These are phyloP conservation scores for Phengaris alcon DNA, from an alignment of 2,888 invertebrate genomes.

Conservation along the genomic window DNA sequence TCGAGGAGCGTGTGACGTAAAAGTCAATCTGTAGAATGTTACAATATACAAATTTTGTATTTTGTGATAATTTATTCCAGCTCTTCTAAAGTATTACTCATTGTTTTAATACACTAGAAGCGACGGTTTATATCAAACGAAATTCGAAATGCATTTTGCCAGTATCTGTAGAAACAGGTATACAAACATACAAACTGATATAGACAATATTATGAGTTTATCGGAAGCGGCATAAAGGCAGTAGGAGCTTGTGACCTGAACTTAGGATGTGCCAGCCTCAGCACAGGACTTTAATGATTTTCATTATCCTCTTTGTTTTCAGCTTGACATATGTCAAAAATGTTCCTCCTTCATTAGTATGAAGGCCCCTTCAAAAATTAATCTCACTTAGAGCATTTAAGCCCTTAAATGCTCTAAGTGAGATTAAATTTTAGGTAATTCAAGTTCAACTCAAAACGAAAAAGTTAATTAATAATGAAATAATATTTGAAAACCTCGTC, in stretches of 20 bases:
- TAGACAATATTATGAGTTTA: no score
- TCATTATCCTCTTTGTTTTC: not conserved
- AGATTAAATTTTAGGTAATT: not conserved
- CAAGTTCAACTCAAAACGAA: not conserved
- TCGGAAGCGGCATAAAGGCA: no score
- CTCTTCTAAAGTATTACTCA: no score
- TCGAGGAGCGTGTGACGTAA: no score
- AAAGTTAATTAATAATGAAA: not conserved
- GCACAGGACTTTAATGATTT: not conserved
- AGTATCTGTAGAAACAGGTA: not conserved
- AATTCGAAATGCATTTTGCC: no score
- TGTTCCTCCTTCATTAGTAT: not conserved
- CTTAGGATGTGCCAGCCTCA: not conserved
- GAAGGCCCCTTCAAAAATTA: not conserved
- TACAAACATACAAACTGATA: no score
- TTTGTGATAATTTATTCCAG: no score
- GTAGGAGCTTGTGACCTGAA: not conserved
- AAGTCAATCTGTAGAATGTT: no score
- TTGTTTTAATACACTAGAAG: no score
- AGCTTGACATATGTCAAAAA: not conserved
- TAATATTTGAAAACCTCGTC: not conserved
- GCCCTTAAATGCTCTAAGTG: not conserved
- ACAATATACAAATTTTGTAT: no score
- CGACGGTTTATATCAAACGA: no score
- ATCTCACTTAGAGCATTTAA: no score